Base-by-base conservation (phyloP, 2,888 invertebrate genomes). In the Sesia bembeciformis region DNA sequence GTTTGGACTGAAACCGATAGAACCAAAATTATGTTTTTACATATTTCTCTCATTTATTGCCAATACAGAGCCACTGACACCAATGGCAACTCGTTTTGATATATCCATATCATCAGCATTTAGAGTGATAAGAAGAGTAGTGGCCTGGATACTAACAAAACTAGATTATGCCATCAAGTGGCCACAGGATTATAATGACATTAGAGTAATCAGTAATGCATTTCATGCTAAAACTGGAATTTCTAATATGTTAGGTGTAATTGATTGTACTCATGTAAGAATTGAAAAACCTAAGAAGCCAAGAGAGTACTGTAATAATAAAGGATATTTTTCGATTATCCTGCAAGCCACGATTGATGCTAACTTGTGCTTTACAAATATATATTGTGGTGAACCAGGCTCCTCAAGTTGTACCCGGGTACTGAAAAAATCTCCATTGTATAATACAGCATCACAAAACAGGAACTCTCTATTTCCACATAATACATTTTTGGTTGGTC, bases 321-420 rank as follows among this genome's bases (percentile, higher is more conserved):
- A 81, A 62, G 81, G 81, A 53, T 81, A 81, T 56, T 80, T 70
- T 61, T 81, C 82, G 54, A 63, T 82, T 40, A 72, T 79, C 53
- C 63, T 82, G 53, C 82, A 82, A 68, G 74, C 74, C 5, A 81
- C 81, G 51, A 60, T 81, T 54, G 80, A 81, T 67, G 64, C 74
- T 39, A 76, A 76, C 60, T 61, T 81, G 59, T 69, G 66, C 49
- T 81, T 82, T 59, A 81, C 78, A 49, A 81, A 80, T 57, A 65
- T 82, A 54, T 82, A 74, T 60, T 82, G 82, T 68, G 82, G 82
- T 43, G 81, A 81, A 63, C 81, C 82, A 56, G 82, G 82, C 4
- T 81, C 81, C 49, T 70, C 70, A 46, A 79, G 72, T 57, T 70
- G 76, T 63, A 57, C 72, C n/a, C 61, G 78, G 56, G 78, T 78